Base-by-base conservation (phyloP, 2,113 vertebrate genomes). In the Syngnathus scovelli region DNA sequence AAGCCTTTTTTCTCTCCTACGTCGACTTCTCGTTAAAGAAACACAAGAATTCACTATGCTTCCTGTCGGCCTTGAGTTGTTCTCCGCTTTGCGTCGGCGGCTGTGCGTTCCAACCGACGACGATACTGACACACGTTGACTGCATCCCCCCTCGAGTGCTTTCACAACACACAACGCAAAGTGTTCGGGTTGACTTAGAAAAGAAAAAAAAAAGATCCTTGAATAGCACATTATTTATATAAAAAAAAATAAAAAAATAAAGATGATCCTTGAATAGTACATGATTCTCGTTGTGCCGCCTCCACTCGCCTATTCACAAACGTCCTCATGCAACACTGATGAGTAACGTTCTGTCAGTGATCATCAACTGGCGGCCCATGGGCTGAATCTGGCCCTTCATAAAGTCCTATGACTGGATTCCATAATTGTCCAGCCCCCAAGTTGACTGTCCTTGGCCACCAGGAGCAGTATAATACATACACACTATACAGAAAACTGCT, bases 41-140 rank as follows among this genome's bases (percentile, higher is more conserved):
- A 61, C n/a, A n/a, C 37, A 43, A 61, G n/a, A 6, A 61, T 41
- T 61, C 37, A 21, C 60, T 23, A n/a, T 1, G n/a, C 38, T 61
- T 61, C 58, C 60, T 23, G 60, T 21, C 19, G 60, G 60, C 60
- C 60, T 61, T 61, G 37, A 61, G 59, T n/a, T 43, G 4, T 61
- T 61, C 37, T 41, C 1, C 27, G 55, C 55, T 58, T 51, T 51
- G 55, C 55, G 27, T 58, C 13, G 55, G 55, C 55, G 59, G 13
- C 18, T 8, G 59, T 19, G 3, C 19, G 37, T 38, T n/a, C 9
- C 38, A 6, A n/a, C 56, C 38, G 60, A 61, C 60, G 12, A 61
- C 39, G 39, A 61, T 21, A 21, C 37, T 61, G 38, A 61, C 37
- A 38, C 19, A 23, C 12, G 7, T 13, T 11, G 2, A 43, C 60